phyloP scores from a whole-genome alignment of 2,113 vertebrate species.

The Heloderma charlesbogerti region DNA sequence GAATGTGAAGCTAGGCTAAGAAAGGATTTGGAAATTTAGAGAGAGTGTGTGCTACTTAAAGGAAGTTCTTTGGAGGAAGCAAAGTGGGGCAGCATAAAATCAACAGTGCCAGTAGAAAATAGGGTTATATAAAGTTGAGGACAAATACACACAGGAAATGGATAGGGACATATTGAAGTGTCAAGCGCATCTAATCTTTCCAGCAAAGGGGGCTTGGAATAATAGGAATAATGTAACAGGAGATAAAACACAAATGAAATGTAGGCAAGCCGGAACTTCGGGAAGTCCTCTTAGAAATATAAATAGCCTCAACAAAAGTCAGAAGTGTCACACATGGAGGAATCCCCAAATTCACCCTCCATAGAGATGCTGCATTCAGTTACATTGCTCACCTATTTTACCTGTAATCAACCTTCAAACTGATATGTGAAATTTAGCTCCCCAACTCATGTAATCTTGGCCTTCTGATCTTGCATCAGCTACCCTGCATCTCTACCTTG shows the following conservation, averaged over 20 bases:
- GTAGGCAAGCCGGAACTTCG: neutral
- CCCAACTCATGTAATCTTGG: neutral
- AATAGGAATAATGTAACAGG: neutral
- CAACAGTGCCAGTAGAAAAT: conserved; percentile 25
- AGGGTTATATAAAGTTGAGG: neutral
- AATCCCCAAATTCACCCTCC: neutral
- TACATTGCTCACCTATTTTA: neutral
- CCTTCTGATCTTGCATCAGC: neutral
- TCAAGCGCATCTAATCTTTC: neutral
- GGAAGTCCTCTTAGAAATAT: neutral
- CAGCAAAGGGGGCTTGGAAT: neutral
- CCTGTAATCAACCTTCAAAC: neutral
- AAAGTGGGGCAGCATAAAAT: conserved; percentile 55
- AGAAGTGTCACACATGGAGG: neutral
- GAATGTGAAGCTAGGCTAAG: conserved; percentile 44
- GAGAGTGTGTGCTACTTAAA: conserved; percentile 20
- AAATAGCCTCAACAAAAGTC: neutral
- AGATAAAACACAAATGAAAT: neutral
- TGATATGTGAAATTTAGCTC: neutral
- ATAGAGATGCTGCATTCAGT: neutral
- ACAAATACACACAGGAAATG: neutral
- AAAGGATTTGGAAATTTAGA: conserved; percentile 54
- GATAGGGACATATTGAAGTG: neutral
- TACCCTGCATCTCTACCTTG: neutral
- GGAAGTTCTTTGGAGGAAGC: conserved; percentile 50